Percentiles rank a stretch among this genome's conserved stretches.
Evolutionary conservation across 2,797 vertebrate species (phyloP).

Genomic region (Sciurus vulgaris): DNA sequence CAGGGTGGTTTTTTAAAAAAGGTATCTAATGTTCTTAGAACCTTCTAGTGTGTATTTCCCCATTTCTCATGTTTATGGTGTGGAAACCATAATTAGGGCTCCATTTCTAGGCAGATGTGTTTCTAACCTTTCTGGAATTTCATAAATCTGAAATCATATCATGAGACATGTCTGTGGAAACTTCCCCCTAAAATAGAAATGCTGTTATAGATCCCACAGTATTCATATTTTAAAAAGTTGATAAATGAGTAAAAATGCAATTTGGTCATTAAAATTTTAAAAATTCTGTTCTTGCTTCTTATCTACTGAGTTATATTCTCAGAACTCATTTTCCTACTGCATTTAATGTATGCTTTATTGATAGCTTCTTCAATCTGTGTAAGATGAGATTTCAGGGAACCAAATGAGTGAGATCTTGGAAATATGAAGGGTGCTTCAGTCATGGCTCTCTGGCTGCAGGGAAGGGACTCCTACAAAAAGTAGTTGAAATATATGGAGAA

Average conservation of each 20-base stretch:
- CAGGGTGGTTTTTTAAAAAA: slow-evolving; percentile 9
- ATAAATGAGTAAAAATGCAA: slow-evolving; percentile 80
- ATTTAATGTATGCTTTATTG: slow-evolving; percentile 34
- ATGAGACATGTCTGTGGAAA: slow-evolving; percentile 72
- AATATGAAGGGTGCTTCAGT: neutral
- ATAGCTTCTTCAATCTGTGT: slow-evolving; percentile 2
- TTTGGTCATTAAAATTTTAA: slow-evolving; percentile 69
- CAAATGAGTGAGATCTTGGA: neutral
- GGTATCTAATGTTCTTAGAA: neutral
- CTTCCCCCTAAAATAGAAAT: slow-evolving; percentile 81
- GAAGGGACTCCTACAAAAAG: neutral
- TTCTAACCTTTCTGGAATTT: slow-evolving; percentile 83
- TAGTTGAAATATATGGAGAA: slow-evolving; percentile 59
- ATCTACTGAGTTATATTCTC: slow-evolving; percentile 16
- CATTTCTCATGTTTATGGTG: slow-evolving; percentile 9
- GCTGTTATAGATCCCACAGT: slow-evolving; percentile 76
- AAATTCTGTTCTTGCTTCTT: slow-evolving; percentile 33
- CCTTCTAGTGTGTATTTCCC: neutral
- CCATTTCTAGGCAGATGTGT: slow-evolving; percentile 77
- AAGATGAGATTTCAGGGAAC: slow-evolving; percentile 17
- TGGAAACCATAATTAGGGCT: slow-evolving; percentile 76
- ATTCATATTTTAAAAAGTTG: slow-evolving; percentile 80
- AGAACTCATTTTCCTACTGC: slow-evolving; percentile 60
- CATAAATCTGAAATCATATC: slow-evolving; percentile 85
- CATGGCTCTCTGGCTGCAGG: neutral